Evolutionary conservation across 2,888 invertebrate species (phyloP), one percentile per base, ranked within the genome.

Genomic region (Timema podura): DNA sequence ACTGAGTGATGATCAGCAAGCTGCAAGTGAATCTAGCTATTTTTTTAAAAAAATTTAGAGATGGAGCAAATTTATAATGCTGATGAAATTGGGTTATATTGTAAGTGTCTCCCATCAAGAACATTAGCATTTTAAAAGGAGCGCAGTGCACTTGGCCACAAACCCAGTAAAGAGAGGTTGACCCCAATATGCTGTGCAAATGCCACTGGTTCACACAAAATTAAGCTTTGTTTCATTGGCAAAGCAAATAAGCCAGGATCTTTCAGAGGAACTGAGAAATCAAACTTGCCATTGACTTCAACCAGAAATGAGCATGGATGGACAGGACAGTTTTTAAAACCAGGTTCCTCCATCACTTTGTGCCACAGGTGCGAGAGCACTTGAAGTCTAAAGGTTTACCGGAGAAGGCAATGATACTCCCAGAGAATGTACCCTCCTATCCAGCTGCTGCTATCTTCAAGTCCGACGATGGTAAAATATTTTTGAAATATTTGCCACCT

Each of bases 1-100:
- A 16, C 30, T 15, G 8, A 59, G 9, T 59, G 59, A 6, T 59
- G 59, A 59, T 59, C 10, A 15, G 5, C 30, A 15, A 59, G 59
- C 59, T 7, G 16, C 59, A 10, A 16, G 11, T 6, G 59, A 59
- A 16, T 59, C 44, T 59, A 16, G 15, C 8, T 44, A 59, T 44
- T 16, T 7, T 16, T 59, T 59, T 11, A 8, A 59, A 15, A 59
- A 59, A 59, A 59, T 59, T 59, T 59, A 59, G 30, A 59, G 57
- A 7, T 13, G n/a, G 57, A 57, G n/a, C 57, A 57, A 8, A 57
- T 57, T 13, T 57, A 57, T 11, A 57, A 59, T 15, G 59, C 59
- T 16, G 59, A 59, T 16, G 59, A 59, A 16, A 59, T 11, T 16
- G 59, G 59, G 5, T 9, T 59, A 7, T 59, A 16, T 15, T 9